phyloP scores from a whole-genome alignment of 2,888 invertebrate genomes.

The Drosophila helvetica region DNA sequence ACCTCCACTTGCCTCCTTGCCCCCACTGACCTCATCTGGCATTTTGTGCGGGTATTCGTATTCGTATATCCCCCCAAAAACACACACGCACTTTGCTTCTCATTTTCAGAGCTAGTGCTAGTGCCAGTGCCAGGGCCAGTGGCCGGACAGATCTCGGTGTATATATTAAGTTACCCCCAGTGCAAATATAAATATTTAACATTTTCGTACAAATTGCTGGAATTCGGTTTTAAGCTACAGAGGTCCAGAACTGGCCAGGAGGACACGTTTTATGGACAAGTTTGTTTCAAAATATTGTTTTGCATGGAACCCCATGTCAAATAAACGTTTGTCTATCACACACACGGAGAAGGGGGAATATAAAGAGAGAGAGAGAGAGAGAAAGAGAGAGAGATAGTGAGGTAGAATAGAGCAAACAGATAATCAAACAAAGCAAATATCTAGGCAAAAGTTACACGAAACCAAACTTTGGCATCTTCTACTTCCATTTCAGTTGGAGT shows the following conservation, averaged over 20 bases:
- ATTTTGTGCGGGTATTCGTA: slow-evolving; percentile 18
- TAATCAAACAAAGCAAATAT: slow-evolving; percentile 71
- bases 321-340: slow-evolving; percentile 54
- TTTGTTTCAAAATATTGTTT: slow-evolving; percentile 42
- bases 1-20: slow-evolving; percentile 29
- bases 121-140: neutral
- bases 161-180: slow-evolving; percentile 56
- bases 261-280: slow-evolving; percentile 39
- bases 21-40: slow-evolving; percentile 34
- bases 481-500: slow-evolving; percentile 20
- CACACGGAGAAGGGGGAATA: neutral
- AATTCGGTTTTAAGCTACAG: slow-evolving; percentile 41
- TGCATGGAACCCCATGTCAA: slow-evolving; percentile 54
- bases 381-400: neutral
- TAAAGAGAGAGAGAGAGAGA: neutral
- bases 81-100: slow-evolving; percentile 46
- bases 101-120: slow-evolving; percentile 3
- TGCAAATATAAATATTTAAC: slow-evolving; percentile 61
- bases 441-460: slow-evolving; percentile 48
- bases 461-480: slow-evolving; percentile 59
- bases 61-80: neutral
- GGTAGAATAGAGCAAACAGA: slow-evolving; percentile 52
- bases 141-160: slow-evolving; percentile 13
- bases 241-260: slow-evolving; percentile 19
- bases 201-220: slow-evolving; percentile 55